These are phyloP conservation scores for Odontomyia ornata DNA, from an alignment of 2,888 invertebrate genomes.

Conservation along the genomic window DNA sequence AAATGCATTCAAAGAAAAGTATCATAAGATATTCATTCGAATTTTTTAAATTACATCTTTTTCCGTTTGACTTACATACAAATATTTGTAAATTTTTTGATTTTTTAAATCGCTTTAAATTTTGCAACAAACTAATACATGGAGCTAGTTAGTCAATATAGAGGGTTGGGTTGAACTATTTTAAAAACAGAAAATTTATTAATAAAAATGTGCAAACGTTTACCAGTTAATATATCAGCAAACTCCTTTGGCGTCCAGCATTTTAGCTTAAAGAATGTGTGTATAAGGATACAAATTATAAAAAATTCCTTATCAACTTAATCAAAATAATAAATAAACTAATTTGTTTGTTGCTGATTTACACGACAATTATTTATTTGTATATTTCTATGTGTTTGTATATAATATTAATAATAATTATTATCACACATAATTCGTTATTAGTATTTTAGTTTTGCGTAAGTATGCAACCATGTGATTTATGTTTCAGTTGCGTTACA, in stretches of 20 bases:
- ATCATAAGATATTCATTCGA: conserved; percentile 22
- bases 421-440: conserved; percentile 38
- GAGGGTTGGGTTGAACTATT: not conserved
- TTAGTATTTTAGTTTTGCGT: not conserved
- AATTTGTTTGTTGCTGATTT: conserved; percentile 37
- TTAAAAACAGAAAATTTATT: not conserved
- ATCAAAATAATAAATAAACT: conserved; percentile 25
- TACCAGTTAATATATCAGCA: conserved; percentile 14
- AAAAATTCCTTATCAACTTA: not conserved
- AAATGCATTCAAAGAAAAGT: conserved; percentile 44
- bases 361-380: conserved; percentile 36
- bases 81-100: not conserved
- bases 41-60: conserved; percentile 12
- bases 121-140: not conserved
- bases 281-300: conserved; percentile 5
- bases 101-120: not conserved
- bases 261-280: not conserved
- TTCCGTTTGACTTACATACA: not conserved
- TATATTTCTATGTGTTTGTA: conserved; percentile 15
- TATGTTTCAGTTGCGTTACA: not conserved
- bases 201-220: not conserved
- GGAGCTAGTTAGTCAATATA: too few relatives aligned
- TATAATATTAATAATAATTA: conserved; percentile 10
- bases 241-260: conserved; percentile 12
- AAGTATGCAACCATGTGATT: not conserved